Evolutionary conservation across 2,888 invertebrate species (phyloP).

Genomic region (Fragum sueziense): DNA sequence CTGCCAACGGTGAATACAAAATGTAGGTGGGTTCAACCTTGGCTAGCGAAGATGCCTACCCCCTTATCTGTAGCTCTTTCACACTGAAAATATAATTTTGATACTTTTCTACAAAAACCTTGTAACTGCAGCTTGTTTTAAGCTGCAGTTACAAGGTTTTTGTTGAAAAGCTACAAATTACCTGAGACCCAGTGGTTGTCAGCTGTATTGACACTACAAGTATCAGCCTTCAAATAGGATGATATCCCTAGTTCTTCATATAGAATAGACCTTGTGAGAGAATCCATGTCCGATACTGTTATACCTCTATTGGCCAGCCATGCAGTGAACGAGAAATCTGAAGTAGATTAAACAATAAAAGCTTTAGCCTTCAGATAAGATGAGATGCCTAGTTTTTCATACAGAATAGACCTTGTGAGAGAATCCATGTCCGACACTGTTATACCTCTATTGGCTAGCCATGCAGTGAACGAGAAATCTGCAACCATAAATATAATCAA

Average conservation of each 20-base stretch:
- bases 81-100: too few species aligned
- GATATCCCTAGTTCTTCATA: constrained; percentile 60
- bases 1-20: too few species aligned
- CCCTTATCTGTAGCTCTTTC: too few species aligned
- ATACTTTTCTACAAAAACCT: too few species aligned
- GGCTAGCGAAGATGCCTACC: too few species aligned
- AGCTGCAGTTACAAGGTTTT: too few species aligned
- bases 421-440: constrained; percentile 22
- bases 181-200: constrained; percentile 26
- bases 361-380: constrained; percentile 38
- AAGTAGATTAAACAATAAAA: constrained; percentile 24
- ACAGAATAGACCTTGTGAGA: constrained; percentile 39
- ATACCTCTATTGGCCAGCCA: constrained; percentile 32
- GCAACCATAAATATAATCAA: too few species aligned
- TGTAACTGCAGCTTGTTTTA: too few species aligned
- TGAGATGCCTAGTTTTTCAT: constrained; percentile 59
- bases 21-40: too few species aligned
- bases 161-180: too few species aligned
- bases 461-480: constrained; percentile 52
- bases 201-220: constrained; percentile 13
- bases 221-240: constrained; percentile 39
- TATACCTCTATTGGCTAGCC: constrained; percentile 24
- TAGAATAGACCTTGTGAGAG: constrained; percentile 36
- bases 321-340: constrained; percentile 49
- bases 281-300: constrained; percentile 18